Percentiles rank a stretch among this genome's conserved stretches.
Evolutionary conservation across 2,888 invertebrate species (phyloP).

Genomic region (Volucella zonaria): DNA sequence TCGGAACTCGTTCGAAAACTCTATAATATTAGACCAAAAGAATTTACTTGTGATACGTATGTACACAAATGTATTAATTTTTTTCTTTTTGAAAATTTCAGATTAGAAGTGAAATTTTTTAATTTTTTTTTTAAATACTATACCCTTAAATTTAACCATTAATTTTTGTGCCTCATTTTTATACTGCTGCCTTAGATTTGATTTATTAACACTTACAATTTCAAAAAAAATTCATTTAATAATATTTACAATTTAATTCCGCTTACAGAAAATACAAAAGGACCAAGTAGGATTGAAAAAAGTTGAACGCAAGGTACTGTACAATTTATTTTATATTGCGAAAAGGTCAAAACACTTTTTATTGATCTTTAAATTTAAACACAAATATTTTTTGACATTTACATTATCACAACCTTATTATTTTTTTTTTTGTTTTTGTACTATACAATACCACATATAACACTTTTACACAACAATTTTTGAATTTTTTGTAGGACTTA

Average conservation of each 20-base stretch:
- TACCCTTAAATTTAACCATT: too few species aligned
- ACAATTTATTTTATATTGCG: background rate
- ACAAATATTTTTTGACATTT: background rate
- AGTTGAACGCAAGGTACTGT: constrained; percentile 77
- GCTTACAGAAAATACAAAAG: constrained; percentile 75
- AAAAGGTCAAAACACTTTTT: background rate
- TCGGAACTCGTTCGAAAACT: too few species aligned
- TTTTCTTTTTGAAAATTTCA: too few species aligned
- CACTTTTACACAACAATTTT: constrained; percentile 33
- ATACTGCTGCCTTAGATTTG: background rate
- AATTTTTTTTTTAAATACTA: too few species aligned
- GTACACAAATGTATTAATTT: too few species aligned
- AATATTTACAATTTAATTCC: background rate
- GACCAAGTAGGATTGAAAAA: constrained; percentile 79
- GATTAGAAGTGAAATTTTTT: too few species aligned
- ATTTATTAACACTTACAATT: constrained; percentile 6
- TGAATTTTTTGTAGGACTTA: constrained; percentile 41
- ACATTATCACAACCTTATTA: background rate
- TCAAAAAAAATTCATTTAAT: background rate
- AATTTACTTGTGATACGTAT: too few species aligned
- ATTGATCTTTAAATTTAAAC: background rate
- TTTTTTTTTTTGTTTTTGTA: too few species aligned
- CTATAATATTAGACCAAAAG: too few species aligned
- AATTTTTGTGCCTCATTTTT: constrained; percentile 2
- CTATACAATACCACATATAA: background rate